A percentile compares a stretch with the other conserved stretches of the same genome.
phyloP scores from a whole-genome alignment of 2,888 invertebrate genomes.

The Hermaeophaga mercurialis region DNA sequence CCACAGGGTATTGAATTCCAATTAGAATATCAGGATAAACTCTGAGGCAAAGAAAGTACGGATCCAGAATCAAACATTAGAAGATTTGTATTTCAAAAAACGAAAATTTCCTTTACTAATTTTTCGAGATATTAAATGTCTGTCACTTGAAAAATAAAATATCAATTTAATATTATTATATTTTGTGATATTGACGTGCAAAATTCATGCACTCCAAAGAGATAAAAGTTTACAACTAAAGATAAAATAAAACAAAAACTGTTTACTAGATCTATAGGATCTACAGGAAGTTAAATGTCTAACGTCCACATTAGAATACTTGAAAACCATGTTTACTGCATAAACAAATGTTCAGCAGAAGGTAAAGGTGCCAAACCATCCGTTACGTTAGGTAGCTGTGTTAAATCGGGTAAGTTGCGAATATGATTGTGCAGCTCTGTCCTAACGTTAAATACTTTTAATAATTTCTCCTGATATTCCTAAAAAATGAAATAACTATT shows the following conservation, averaged over 20 bases:
- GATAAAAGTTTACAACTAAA: neutral
- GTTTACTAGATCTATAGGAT: conserved; percentile 3
- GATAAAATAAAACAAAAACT: conserved; percentile 6
- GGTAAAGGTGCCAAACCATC: conserved; percentile 92
- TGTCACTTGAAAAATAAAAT: too few species aligned
- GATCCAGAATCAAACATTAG: too few species aligned
- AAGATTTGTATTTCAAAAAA: too few species aligned
- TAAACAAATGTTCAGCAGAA: conserved; percentile 94
- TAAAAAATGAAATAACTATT: conserved; percentile 56
- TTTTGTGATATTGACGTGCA: neutral
- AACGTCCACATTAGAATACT: neutral
- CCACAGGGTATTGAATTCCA: too few species aligned
- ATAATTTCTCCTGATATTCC: conserved; percentile 91
- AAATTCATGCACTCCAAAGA: neutral
- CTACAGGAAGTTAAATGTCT: neutral
- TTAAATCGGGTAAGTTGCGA: conserved; percentile 91
- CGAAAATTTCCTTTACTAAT: too few species aligned
- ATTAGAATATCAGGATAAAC: too few species aligned
- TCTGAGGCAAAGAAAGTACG: too few species aligned
- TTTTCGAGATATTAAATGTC: too few species aligned
- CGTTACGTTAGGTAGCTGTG: conserved; percentile 88
- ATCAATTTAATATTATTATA: too few species aligned
- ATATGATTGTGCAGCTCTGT: conserved; percentile 92
- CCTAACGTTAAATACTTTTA: conserved; percentile 84
- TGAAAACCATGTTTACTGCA: conserved; percentile 50